Evolutionary conservation across 2,888 invertebrate species (phyloP).

Genomic region (Clostera curtula): DNA sequence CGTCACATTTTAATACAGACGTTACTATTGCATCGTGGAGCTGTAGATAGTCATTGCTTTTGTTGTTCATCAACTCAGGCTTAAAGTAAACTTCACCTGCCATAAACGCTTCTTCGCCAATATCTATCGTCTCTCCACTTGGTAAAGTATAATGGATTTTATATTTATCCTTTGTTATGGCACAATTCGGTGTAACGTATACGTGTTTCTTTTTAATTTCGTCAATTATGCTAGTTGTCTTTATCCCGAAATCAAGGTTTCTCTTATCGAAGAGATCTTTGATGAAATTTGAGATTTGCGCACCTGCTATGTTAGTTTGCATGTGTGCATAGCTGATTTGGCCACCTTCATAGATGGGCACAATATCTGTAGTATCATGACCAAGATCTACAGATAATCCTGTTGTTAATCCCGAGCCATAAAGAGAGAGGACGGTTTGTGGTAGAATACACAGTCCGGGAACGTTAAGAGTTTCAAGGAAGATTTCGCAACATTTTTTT

Average conservation of each 20-base stretch:
- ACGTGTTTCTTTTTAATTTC: slow-evolving; percentile 27
- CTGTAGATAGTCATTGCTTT: slow-evolving; percentile 21
- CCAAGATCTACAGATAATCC: slow-evolving; percentile 57
- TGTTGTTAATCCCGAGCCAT: slow-evolving; percentile 49
- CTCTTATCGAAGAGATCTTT: slow-evolving; percentile 26
- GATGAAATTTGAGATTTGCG: slow-evolving; percentile 31
- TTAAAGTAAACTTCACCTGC: slow-evolving; percentile 45
- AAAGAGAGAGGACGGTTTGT: slow-evolving; percentile 43
- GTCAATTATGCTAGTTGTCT: slow-evolving; percentile 25
- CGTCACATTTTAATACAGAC: slow-evolving; percentile 40
- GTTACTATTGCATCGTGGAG: slow-evolving; percentile 35
- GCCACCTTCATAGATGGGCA: slow-evolving; percentile 53
- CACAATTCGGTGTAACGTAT: slow-evolving; percentile 31
- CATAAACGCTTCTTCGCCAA: slow-evolving; percentile 41
- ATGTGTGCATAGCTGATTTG: slow-evolving; percentile 42
- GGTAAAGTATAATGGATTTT: slow-evolving; percentile 29
- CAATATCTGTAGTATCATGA: slow-evolving; percentile 36
- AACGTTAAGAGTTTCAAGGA: slow-evolving; percentile 52
- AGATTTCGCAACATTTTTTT: slow-evolving; percentile 50
- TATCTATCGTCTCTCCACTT: slow-evolving; percentile 35
- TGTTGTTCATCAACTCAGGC: slow-evolving; percentile 30
- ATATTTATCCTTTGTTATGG: slow-evolving; percentile 21
- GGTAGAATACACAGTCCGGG: slow-evolving; percentile 50
- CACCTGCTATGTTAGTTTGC: slow-evolving; percentile 36
- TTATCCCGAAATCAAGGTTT: slow-evolving; percentile 20